Base-by-base conservation (phyloP, 1,140 invertebrate species). In the Andrena cerasifolii region DNA sequence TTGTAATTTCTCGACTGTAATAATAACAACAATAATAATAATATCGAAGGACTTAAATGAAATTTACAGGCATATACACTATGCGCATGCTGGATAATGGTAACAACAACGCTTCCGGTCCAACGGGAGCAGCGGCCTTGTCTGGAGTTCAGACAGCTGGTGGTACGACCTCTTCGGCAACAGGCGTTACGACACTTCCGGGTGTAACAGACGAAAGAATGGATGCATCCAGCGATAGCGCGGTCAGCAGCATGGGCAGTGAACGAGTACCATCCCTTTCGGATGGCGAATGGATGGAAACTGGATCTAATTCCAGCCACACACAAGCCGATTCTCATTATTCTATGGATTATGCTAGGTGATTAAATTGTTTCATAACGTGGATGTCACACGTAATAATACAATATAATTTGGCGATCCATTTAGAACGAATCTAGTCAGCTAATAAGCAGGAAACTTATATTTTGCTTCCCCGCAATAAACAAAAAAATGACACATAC, bases 191-290 rank as follows among this genome's bases (percentile, higher is more conserved):
- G 58, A 85, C 81, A 54, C 61, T 89, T 67, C 78, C 87, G 43
- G 86, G 82, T 61, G 87, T 89, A 24, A 86, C 91, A 51, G 93
- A 94, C 66, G 96, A 97, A 91, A 94, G 96, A 54, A 93, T 96
- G 88, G 96, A 97, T 87, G 96, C 96, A 0, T 97, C 96, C 28
- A 96, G 95, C 86, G 97, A 98, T 91, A 97, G 96, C 89, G 97
- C 97, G 7, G 97, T 98, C 43, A 97, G 97, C 78, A 98, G 97
- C 3, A 97, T 98, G 97, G 97, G 97, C 8, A 97, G 97, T 7
- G 97, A 98, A 87, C 93, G 97, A n/a, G 96, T 97, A 21, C 96
- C 96, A 1, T 97, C 96, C 0, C 92, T 97, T 1, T 97, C 96
- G 12, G 97, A 98, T 88, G 96, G 96, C 21, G 97, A 98, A 85